Evolutionary conservation across 2,888 invertebrate genomes (phyloP), one percentile per base, ranked within the genome.

Genomic region (Sepiola atlantica): DNA sequence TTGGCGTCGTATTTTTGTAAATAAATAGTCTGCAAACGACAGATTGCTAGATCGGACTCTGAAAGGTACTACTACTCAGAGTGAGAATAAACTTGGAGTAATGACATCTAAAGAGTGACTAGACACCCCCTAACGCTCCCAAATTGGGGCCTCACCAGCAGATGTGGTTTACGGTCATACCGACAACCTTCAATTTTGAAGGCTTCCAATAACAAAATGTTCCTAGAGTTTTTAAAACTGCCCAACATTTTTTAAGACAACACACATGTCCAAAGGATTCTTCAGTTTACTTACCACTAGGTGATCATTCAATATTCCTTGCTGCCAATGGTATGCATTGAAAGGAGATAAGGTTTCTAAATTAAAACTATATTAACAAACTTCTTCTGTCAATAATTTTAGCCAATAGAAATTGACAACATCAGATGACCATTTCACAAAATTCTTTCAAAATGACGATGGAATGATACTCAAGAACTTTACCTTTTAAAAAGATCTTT

Each of bases 331-430:
- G 77, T 16, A 77, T 77, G 77, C 77, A 77, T n/a, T 77, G 77
- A 77, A 77, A 77, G n/a, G 77, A 77, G 77, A 77, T 77, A 77
- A 77, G 77, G n/a, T n/a, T 77, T 77, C 77, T 77, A 14, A 77
- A 77, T 77, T 77, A 77, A 77, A 77, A 77, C n/a, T 57, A 77
- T 24, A 45, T 77, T 18, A 77, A 77, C 21, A 32, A 77, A 16
- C 77, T 77, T 77, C n/a, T 77, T 77, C 77, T 77, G n/a, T n/a
- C n/a, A 77, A n/a, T n/a, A 77, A 77, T n/a, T 45, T 77, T 77
- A 77, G 77, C 77, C 77, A 77, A 77, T n/a, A 77, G 77, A 77
- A 77, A n/a, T 77, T 77, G 77, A 77, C 16, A 77, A 16, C 12
- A n/a, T 32, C 77, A 77, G n/a, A 77, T n/a, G n/a, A 16, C 77